Evolutionary conservation across 2,888 invertebrate genomes (phyloP).

Genomic region (Volucella inanis): DNA sequence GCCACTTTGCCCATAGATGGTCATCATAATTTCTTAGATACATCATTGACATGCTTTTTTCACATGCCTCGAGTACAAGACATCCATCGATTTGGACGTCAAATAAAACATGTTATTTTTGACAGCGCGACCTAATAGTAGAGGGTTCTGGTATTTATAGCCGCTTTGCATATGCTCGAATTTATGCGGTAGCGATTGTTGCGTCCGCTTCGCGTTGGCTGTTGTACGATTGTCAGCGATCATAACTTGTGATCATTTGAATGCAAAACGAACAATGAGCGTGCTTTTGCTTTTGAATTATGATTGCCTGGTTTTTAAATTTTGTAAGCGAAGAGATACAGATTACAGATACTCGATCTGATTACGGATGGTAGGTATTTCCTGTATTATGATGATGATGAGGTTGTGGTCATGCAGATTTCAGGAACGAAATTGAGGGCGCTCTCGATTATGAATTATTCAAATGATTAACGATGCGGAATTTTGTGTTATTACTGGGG

Average conservation of each 20-base stretch:
- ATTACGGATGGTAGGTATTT: conserved; percentile 71
- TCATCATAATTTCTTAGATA: conserved; percentile 57
- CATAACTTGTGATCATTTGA: conserved; percentile 71
- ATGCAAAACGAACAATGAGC: conserved; percentile 72
- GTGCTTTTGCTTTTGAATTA: conserved; percentile 74
- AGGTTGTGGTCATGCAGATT: conserved; percentile 46
- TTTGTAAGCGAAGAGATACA: conserved; percentile 44
- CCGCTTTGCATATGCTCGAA: conserved; percentile 57
- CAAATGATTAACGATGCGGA: conserved; percentile 59
- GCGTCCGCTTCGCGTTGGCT: background rate
- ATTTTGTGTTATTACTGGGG: conserved; percentile 32
- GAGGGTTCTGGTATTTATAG: conserved; percentile 72
- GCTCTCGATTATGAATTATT: conserved; percentile 68
- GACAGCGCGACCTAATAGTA: conserved; percentile 72
- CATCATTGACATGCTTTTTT: conserved; percentile 56
- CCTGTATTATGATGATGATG: conserved; percentile 64
- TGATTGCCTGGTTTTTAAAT: conserved; percentile 53
- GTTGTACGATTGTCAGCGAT: conserved; percentile 29
- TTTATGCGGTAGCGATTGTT: background rate
- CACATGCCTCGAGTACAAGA: conserved; percentile 48
- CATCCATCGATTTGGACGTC: conserved; percentile 72
- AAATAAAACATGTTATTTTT: conserved; percentile 74
- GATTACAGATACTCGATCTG: conserved; percentile 61
- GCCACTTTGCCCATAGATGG: conserved; percentile 7
- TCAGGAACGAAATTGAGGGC: conserved; percentile 62